phyloP scores from a whole-genome alignment of 2,888 invertebrate species.

The Dolichopus griseipennis region DNA sequence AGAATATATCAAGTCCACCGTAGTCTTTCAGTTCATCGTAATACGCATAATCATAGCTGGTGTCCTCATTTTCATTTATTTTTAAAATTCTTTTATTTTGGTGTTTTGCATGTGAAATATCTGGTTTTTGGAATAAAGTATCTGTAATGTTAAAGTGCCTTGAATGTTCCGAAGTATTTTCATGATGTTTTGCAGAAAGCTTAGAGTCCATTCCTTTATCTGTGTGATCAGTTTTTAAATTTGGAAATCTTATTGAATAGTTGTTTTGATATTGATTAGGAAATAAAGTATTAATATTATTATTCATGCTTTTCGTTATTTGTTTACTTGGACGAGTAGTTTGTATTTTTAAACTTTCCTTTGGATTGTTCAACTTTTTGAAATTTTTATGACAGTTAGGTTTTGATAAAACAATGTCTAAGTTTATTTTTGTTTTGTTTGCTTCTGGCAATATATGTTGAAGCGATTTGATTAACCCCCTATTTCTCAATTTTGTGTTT shows the following conservation, averaged over 20 bases:
- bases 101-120: neutral
- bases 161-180: slow-evolving; percentile 32
- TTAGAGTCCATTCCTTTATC: too few species aligned
- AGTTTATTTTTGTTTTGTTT: slow-evolving; percentile 26
- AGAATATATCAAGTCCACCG: too few species aligned
- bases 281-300: too few species aligned
- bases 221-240: too few species aligned
- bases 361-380: slow-evolving; percentile 15
- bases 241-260: too few species aligned
- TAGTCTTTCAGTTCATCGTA: slow-evolving; percentile 53
- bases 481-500: too few species aligned
- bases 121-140: too few species aligned
- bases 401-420: too few species aligned
- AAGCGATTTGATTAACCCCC: neutral
- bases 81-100: slow-evolving; percentile 32
- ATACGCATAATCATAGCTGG: slow-evolving; percentile 76
- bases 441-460: slow-evolving; percentile 23
- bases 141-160: slow-evolving; percentile 27
- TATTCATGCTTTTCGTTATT: too few species aligned
- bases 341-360: too few species aligned
- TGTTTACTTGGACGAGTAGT: too few species aligned
- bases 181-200: neutral
- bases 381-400: slow-evolving; percentile 21
- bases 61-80: slow-evolving; percentile 53
- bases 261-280: too few species aligned